phyloP scores from a whole-genome alignment of 2,888 invertebrate genomes.

The Allacma fusca region DNA sequence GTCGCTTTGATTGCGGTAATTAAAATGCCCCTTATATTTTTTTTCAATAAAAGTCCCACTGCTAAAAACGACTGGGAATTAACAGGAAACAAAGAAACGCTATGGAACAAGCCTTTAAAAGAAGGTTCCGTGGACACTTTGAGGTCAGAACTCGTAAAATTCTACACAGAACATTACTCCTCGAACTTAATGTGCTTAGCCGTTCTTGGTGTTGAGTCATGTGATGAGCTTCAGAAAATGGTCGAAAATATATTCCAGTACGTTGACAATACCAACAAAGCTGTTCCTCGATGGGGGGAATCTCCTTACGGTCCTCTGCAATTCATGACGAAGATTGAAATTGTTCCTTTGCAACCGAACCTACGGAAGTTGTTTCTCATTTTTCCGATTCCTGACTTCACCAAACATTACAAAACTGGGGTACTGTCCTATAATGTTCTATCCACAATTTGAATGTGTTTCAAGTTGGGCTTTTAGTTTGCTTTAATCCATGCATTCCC shows the following conservation, averaged over 20 bases:
- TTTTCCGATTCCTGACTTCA: conserved; percentile 85
- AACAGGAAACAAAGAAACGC: conserved; percentile 78
- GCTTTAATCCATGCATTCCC: too few relatives aligned
- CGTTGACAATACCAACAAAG: conserved; percentile 78
- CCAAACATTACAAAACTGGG: conserved; percentile 80
- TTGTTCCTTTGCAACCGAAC: conserved; percentile 81
- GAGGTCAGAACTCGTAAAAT: conserved; percentile 81
- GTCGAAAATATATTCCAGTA: conserved; percentile 78
- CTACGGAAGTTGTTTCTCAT: conserved; percentile 27
- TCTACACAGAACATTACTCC: conserved; percentile 91
- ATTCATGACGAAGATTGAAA: conserved; percentile 74
- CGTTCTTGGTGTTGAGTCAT: conserved; percentile 85
- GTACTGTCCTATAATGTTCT: conserved; percentile 63
- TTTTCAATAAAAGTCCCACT: neutral
- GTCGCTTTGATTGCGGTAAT: conserved; percentile 90
- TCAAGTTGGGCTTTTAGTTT: too few relatives aligned
- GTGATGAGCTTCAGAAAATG: conserved; percentile 85
- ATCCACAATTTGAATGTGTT: neutral
- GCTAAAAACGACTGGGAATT: neutral
- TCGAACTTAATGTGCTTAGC: conserved; percentile 91
- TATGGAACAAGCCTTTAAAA: conserved; percentile 78
- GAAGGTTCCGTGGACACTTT: conserved; percentile 81
- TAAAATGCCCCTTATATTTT: neutral
- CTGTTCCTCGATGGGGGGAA: conserved; percentile 77
- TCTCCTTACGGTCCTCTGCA: conserved; percentile 82